Conservation (phyloP, 1,140 invertebrate genomes). For the Drosophila sulfurigaster region DNA sequence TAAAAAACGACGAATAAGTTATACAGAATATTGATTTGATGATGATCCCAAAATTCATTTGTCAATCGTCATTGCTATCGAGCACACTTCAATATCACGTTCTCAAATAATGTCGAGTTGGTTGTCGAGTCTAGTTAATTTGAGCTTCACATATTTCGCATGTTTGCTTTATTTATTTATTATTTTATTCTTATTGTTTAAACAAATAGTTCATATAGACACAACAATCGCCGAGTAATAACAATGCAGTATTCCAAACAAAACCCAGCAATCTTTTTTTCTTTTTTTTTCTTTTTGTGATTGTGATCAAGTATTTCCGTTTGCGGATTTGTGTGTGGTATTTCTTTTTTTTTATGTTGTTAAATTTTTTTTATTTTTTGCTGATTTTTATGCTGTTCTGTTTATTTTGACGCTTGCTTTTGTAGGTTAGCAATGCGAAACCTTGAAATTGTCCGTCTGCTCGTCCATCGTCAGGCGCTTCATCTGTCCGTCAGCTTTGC, state of each 20-base stretch:
- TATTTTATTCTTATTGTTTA: conserved; percentile 29
- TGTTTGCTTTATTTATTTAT: conserved; percentile 32
- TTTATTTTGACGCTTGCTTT: conserved; percentile 66
- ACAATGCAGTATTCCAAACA: conserved; percentile 48
- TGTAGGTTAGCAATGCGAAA: conserved; percentile 74
- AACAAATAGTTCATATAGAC: conserved; percentile 40
- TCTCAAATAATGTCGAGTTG: conserved; percentile 28
- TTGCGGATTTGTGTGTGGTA: conserved; percentile 40
- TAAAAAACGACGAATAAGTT: no score
- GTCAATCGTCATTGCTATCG: no score
- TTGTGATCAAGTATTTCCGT: conserved; percentile 40
- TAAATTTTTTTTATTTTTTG: conserved; percentile 38
- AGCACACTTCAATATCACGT: conserved; percentile 17
- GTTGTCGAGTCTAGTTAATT: conserved; percentile 4
- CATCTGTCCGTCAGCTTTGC: conserved; percentile 34
- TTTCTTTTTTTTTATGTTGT: conserved; percentile 40
- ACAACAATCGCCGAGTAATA: conserved; percentile 32
- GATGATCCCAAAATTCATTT: no score
- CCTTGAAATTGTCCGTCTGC: conserved; percentile 51
- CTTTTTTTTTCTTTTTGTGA: conserved; percentile 9
- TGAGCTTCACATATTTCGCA: conserved; percentile 34
- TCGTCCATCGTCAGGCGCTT: neutral
- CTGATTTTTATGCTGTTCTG: conserved; percentile 61
- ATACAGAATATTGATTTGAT: no score
- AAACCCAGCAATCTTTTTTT: conserved; percentile 32